Conservation (phyloP, 2,113 vertebrate genomes). For the Aegithalos caudatus region DNA sequence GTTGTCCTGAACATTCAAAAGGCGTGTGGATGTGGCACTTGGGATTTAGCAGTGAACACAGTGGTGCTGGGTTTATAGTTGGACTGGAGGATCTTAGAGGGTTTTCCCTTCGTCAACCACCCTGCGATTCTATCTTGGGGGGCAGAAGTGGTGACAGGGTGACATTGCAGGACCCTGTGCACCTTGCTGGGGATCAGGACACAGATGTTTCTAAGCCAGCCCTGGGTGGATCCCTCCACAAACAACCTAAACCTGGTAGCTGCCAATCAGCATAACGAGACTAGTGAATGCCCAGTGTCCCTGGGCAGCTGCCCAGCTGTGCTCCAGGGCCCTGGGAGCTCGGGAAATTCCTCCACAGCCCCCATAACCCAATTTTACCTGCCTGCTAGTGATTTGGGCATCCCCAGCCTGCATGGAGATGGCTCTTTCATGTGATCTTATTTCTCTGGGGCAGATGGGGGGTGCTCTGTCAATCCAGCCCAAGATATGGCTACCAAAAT, state of each 20-base stretch:
- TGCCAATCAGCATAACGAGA: background rate
- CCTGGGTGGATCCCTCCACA: background rate
- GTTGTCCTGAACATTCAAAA: background rate
- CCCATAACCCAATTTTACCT: background rate
- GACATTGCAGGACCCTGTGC: background rate
- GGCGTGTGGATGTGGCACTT: background rate
- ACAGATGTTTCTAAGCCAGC: background rate
- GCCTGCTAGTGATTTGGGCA: background rate
- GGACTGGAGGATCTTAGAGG: too few species aligned
- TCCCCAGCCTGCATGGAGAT: background rate
- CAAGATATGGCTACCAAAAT: fast-evolving
- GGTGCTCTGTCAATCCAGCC: background rate
- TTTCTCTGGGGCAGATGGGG: background rate
- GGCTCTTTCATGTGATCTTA: background rate
- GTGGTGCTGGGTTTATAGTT: background rate
- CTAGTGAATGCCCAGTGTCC: background rate
- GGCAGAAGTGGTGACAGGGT: background rate
- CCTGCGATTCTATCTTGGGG: background rate
- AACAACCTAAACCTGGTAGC: background rate
- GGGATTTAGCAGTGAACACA: background rate
- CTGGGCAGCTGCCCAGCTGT: background rate
- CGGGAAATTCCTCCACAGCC: background rate
- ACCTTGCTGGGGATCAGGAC: background rate
- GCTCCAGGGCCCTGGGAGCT: background rate
- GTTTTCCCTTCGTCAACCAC: background rate